A percentile compares a stretch with the other conserved stretches of the same genome.
Conservation (phyloP, 1,140 invertebrate species). For the Bombus ignitus region DNA sequence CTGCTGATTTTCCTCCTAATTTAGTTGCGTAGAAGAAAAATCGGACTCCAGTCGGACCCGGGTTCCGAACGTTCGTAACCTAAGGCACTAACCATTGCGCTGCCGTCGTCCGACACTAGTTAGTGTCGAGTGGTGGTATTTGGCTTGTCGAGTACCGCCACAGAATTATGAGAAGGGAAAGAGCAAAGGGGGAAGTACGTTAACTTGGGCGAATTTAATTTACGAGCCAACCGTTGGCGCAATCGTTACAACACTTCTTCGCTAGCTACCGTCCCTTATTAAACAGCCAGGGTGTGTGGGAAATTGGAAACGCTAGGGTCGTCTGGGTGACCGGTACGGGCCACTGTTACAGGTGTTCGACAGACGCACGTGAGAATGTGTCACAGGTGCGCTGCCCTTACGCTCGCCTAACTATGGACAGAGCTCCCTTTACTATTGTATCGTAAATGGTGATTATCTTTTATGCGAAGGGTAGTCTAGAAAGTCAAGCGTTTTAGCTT, state of each 20-base stretch:
- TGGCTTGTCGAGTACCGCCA: too few species aligned
- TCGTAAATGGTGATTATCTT: constrained; percentile 72
- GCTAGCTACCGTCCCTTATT: constrained; percentile 56
- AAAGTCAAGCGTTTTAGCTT: constrained; percentile 16
- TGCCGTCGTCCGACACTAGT: too few species aligned
- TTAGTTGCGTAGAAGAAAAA: too few species aligned
- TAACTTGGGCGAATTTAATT: constrained; percentile 12
- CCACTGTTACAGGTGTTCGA: constrained; percentile 76
- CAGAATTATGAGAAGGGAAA: not conserved
- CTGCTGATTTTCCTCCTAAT: too few species aligned
- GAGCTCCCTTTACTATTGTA: constrained; percentile 70
- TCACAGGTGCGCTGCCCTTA: constrained; percentile 74
- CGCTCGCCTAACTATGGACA: not conserved
- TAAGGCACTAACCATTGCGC: too few species aligned
- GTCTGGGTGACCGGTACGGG: constrained; percentile 13
- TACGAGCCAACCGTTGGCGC: constrained; percentile 16
- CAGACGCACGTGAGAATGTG: constrained; percentile 78
- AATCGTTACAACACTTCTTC: constrained; percentile 39
- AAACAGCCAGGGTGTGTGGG: constrained; percentile 68
- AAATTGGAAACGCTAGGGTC: constrained; percentile 67
- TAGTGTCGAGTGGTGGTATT: too few species aligned
- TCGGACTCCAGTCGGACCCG: too few species aligned
- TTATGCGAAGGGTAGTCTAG: constrained; percentile 26
- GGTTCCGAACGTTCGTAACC: too few species aligned
- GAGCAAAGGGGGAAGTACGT: too few species aligned